These are phyloP conservation scores for Phataginus tricuspis DNA, from an alignment of 2,797 vertebrate species.

Conservation along the genomic window DNA sequence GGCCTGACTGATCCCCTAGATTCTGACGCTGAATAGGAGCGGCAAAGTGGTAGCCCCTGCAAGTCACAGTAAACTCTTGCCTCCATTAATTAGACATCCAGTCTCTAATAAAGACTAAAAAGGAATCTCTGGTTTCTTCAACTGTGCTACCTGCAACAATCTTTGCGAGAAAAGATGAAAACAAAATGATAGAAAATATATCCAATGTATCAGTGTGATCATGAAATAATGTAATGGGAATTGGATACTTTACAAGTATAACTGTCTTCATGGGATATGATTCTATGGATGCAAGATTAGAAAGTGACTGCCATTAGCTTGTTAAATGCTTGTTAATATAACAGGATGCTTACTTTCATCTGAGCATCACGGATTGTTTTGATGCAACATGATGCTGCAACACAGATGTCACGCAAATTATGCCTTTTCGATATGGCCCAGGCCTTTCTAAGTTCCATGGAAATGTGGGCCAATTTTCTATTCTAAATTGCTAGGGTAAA, in stretches of 20 bases:
- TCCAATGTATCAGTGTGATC: background rate
- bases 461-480: slow-evolving; percentile 64
- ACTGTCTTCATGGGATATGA: background rate
- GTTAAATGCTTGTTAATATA: slow-evolving; percentile 46
- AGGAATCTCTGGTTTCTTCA: background rate
- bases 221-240: slow-evolving; percentile 25
- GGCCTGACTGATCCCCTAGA: background rate
- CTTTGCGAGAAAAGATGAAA: background rate
- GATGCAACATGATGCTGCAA: slow-evolving; percentile 21
- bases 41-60: background rate
- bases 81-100: background rate
- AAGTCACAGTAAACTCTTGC: background rate
- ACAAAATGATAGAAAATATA: slow-evolving; percentile 24
- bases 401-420: slow-evolving; percentile 51
- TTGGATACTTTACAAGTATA: background rate
- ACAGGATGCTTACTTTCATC: slow-evolving; percentile 35
- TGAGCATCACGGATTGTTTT: background rate
- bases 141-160: background rate
- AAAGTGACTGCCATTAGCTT: slow-evolving; percentile 24
- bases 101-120: background rate
- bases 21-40: background rate
- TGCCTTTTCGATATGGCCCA: slow-evolving; percentile 28
- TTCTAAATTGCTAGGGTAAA: slow-evolving; percentile 60
- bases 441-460: slow-evolving; percentile 35
- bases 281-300: background rate